phyloP scores from a whole-genome alignment of 2,888 invertebrate genomes.

The Himalopsyche tibetana region DNA sequence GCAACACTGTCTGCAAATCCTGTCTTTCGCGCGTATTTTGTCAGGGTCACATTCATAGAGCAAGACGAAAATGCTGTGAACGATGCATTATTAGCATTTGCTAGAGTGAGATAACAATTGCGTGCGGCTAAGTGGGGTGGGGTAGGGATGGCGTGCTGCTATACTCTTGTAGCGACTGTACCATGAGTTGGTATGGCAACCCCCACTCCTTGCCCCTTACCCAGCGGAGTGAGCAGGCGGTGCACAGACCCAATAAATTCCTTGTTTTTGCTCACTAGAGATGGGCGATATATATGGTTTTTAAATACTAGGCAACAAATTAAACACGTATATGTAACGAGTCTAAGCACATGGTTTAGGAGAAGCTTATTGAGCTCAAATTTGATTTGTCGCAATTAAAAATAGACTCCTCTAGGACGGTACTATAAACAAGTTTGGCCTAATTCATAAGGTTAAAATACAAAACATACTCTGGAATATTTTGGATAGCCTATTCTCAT shows the following conservation, averaged over 20 bases:
- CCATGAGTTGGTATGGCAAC: slow-evolving; percentile 66
- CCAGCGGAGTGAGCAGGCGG: slow-evolving; percentile 67
- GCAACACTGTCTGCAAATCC: slow-evolving; percentile 11
- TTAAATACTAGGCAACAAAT: not conserved
- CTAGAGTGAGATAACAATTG: slow-evolving; percentile 9
- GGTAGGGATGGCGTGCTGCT: slow-evolving; percentile 50
- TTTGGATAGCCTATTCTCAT: too few species aligned
- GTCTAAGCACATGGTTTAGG: too few species aligned
- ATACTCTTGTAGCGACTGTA: slow-evolving; percentile 64
- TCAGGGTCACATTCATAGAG: slow-evolving; percentile 34
- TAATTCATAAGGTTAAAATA: too few species aligned
- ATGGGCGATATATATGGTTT: not conserved
- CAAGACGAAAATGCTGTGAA: slow-evolving; percentile 13
- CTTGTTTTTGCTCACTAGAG: slow-evolving; percentile 9
- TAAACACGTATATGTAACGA: too few species aligned
- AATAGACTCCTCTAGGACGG: too few species aligned
- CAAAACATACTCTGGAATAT: too few species aligned
- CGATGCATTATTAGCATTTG: slow-evolving; percentile 16
- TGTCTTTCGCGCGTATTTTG: slow-evolving; percentile 34
- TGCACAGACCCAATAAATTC: slow-evolving; percentile 34
- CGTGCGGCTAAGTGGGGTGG: not conserved
- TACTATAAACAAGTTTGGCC: too few species aligned
- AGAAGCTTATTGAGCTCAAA: too few species aligned
- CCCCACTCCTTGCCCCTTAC: slow-evolving; percentile 70
- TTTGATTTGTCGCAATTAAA: too few species aligned